These are phyloP conservation scores for Pelusios castaneus DNA, from an alignment of 2,113 vertebrate species.

Conservation along the genomic window DNA sequence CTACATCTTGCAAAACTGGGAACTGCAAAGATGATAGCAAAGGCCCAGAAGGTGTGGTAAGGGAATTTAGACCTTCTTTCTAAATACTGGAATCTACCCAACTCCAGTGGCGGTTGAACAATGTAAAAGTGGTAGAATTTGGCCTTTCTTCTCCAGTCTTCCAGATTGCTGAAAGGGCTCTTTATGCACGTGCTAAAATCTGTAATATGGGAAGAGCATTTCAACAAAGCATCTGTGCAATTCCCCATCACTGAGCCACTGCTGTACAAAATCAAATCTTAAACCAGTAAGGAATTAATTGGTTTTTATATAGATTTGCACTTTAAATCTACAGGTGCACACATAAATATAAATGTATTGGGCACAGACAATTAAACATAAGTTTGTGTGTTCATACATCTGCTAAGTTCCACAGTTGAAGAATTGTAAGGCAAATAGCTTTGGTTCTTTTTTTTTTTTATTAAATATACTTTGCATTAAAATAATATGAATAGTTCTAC, in stretches of 20 bases:
- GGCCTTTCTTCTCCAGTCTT: not conserved
- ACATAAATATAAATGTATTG: not conserved
- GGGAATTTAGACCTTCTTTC: not conserved
- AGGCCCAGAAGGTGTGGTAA: not conserved
- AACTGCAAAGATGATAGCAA: not conserved
- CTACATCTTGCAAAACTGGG: not conserved
- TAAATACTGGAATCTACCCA: too few relatives aligned
- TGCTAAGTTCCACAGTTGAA: not conserved
- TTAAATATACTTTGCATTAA: not conserved
- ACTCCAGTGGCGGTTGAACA: too few relatives aligned
- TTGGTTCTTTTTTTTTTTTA: not conserved
- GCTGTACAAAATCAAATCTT: not conserved
- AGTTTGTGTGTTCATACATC: not conserved
- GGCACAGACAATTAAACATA: not conserved
- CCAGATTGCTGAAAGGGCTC: not conserved
- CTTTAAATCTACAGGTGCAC: not conserved
- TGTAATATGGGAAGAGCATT: not conserved
- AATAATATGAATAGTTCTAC: not conserved
- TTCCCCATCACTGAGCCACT: not conserved
- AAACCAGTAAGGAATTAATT: not conserved
- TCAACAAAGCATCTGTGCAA: fast-evolving
- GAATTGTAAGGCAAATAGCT: not conserved
- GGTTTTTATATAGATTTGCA: not conserved
- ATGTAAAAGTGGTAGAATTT: not conserved
- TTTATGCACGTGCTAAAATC: not conserved